phyloP scores from a whole-genome alignment of 2,888 invertebrate genomes.

The Hypselothyrea guttata region DNA sequence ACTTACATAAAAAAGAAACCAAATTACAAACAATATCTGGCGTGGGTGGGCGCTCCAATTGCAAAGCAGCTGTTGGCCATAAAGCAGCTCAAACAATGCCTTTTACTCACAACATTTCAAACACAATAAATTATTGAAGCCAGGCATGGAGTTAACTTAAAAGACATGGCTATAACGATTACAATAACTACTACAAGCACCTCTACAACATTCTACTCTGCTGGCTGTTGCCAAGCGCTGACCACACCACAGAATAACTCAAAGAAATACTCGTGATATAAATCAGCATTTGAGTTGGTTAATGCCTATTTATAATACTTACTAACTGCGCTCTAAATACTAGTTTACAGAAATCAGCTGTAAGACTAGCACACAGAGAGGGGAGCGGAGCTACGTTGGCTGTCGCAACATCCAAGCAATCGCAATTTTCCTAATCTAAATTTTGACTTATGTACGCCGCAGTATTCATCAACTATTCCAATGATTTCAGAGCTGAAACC shows the following conservation, averaged over 20 bases:
- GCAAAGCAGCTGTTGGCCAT: conserved; percentile 61
- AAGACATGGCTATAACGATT: conserved; percentile 56
- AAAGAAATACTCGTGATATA: conserved; percentile 54
- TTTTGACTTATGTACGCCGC: conserved; percentile 21
- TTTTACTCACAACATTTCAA: conserved; percentile 66
- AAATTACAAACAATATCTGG: conserved; percentile 6
- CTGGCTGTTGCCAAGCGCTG: conserved; percentile 20
- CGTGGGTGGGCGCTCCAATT: conserved; percentile 59
- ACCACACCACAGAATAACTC: conserved; percentile 33
- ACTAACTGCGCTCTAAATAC: conserved; percentile 14
- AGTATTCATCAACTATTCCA: conserved; percentile 33
- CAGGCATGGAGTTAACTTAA: conserved; percentile 68
- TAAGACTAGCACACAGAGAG: conserved; percentile 29
- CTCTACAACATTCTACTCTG: background rate
- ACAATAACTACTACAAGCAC: background rate
- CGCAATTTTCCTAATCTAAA: conserved; percentile 57
- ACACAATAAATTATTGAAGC: conserved; percentile 73
- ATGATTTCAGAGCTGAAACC: conserved; percentile 13
- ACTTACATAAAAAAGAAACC: conserved; percentile 15
- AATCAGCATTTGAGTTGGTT: conserved; percentile 58
- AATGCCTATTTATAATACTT: conserved; percentile 46
- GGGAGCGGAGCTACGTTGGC: too few species aligned
- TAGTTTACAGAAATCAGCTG: conserved; percentile 37
- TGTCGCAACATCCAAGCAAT: conserved; percentile 37
- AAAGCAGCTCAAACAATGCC: conserved; percentile 67